These are phyloP conservation scores for Barnardius zonarius DNA, from an alignment of 2,113 vertebrate species.

Conservation along the genomic window DNA sequence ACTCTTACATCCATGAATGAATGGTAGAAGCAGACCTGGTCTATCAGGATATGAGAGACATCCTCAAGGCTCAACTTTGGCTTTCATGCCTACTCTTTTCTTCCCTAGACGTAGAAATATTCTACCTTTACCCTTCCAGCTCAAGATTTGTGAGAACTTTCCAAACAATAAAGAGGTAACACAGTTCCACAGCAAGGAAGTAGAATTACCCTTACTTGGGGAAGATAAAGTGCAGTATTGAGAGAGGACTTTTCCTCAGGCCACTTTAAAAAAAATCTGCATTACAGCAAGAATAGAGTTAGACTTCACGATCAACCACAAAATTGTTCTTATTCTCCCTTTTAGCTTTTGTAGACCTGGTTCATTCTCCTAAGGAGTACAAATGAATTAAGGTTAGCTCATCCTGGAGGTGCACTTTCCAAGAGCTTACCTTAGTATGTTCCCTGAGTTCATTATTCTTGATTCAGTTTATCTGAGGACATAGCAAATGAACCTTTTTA, in stretches of 20 bases:
- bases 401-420: background rate
- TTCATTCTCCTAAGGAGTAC: background rate
- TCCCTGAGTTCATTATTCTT: background rate
- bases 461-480: background rate
- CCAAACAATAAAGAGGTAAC: background rate
- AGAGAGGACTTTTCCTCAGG: background rate
- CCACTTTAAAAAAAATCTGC: background rate
- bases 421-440: background rate
- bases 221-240: background rate
- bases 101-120: background rate
- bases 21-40: background rate
- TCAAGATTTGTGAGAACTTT: background rate
- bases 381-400: background rate
- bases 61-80: background rate
- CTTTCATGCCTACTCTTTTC: background rate
- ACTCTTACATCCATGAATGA: background rate
- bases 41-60: background rate
- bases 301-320: background rate
- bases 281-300: background rate
- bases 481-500: background rate
- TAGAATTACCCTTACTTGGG: background rate
- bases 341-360: background rate
- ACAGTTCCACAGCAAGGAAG: background rate
- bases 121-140: background rate
- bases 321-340: background rate